Evolutionary conservation across 1,140 invertebrate species (phyloP), one percentile per base, ranked within the genome.

Genomic region (Drosophila asahinai): DNA sequence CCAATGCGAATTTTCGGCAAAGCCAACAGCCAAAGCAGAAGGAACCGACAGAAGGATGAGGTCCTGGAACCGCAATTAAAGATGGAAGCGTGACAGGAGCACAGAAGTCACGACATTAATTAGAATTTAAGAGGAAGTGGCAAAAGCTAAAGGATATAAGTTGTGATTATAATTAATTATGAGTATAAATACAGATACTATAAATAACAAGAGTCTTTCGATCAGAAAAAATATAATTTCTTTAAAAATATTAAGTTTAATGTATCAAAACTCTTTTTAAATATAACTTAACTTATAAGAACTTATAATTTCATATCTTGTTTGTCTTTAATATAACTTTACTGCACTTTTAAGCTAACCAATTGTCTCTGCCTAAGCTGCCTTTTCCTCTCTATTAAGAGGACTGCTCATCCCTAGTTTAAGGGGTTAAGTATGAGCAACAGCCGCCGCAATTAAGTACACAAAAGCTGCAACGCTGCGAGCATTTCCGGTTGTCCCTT

Each of bases 391-490:
- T 14, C 30, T 25, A 71, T 45, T 14, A 33, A 25, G 15, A 33
- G 11, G 3, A 14, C 2, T 58, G 25, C 36, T 42, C 72, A 55
- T 59, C 72, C 30, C 72, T 77, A 52, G 30, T 43, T 30, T 0
- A 5, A 17, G 36, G n/a, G 25, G 6, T 63, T 36, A 48, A 70
- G 59, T 57, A 65, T 48, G 78, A 62, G 74, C 70, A 90, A 81
- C 73, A 86, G 82, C 58, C 71, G 68, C 73, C 66, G 74, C 87
- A 90, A 83, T 80, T 82, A 83, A 75, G 60, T 65, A 73, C 72
- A 80, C 75, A 86, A 90, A 75, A 72, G 71, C 83, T 80, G 84
- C 79, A 79, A 42, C 67, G 80, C 82, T 68, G 54, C 78, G 51
- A 87, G 83, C 80, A 87, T 65, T 87, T 86, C 83, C 83, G 70